Evolutionary conservation across 2,888 invertebrate species (phyloP), one percentile per base, ranked within the genome.

Genomic region (Antitype chi): DNA sequence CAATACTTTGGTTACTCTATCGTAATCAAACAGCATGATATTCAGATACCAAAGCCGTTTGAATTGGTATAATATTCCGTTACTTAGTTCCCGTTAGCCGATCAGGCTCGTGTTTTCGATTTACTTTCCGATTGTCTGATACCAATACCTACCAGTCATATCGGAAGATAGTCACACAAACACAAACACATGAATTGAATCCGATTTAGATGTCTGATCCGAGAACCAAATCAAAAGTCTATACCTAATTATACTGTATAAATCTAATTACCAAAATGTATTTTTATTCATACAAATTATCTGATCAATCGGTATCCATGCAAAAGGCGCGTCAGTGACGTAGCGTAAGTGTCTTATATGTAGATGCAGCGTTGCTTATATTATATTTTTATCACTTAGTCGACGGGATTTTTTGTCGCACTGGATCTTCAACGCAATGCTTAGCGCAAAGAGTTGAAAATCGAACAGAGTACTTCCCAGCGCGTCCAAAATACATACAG

Each of bases 1-100:
- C 15, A 66, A 63, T 23, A 52, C 32, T 70, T 78, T 52, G 43
- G 43, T 67, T 69, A 63, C 62, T 67, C 43, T 13, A 64, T 55
- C 32, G 59, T 76, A 66, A 82, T 70, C 70, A 76, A 80, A 76
- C 73, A 73, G 28, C 72, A 55, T 60, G 62, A 67, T 81, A 81
- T 74, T 74, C 70, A 64, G 67, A 70, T 63, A 77, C 28, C 77
- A 84, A 81, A 63, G 85, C 68, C 60, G 57, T 81, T 71, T 55
- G 60, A 64, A 80, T 80, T 71, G 79, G 57, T 74, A 62, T 74
- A 66, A 78, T 68, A 72, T 71, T 59, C 78, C 69, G 77, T 81
- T 74, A 76, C 73, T 60, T 60, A 49, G 70, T 59, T 78, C 57
- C 81, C 78, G 82, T 78, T 82, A 81, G 38, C 63, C 38, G 20